phyloP scores from a whole-genome alignment of 2,888 invertebrate species.

The Shargacucullia verbasci region DNA sequence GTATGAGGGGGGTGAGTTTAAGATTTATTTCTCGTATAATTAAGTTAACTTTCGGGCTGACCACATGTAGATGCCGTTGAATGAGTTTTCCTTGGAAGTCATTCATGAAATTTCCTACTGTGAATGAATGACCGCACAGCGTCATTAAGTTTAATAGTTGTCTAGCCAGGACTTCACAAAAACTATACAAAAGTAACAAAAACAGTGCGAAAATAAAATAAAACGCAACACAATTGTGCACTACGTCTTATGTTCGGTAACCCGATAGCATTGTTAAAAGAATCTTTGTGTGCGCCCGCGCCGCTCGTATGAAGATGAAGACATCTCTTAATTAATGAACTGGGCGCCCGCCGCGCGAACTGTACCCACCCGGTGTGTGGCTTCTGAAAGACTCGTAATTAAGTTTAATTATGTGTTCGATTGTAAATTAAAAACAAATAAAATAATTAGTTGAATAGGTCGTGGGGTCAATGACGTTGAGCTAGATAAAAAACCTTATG shows the following conservation, averaged over 20 bases:
- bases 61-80: too few species aligned
- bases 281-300: slow-evolving; percentile 51
- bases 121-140: too few species aligned
- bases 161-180: neutral
- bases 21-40: too few species aligned
- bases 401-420: slow-evolving; percentile 45
- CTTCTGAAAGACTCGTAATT: slow-evolving; percentile 47
- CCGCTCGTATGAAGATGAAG: slow-evolving; percentile 39
- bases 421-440: slow-evolving; percentile 50
- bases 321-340: slow-evolving; percentile 58
- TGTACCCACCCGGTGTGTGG: slow-evolving; percentile 17
- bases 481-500: neutral
- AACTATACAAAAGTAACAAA: slow-evolving; percentile 1
- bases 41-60: too few species aligned
- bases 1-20: too few species aligned
- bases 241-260: slow-evolving; percentile 50
- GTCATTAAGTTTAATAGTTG: too few species aligned
- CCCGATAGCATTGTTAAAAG: slow-evolving; percentile 55
- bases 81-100: too few species aligned
- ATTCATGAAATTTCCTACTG: too few species aligned
- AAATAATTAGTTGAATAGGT: slow-evolving; percentile 13
- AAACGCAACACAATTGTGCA: slow-evolving; percentile 34
- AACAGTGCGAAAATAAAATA: slow-evolving; percentile 21
- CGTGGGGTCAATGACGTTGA: neutral
- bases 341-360: slow-evolving; percentile 45